Conservation (phyloP, 2,888 invertebrate genomes). For the Eupithecia subumbrata region DNA sequence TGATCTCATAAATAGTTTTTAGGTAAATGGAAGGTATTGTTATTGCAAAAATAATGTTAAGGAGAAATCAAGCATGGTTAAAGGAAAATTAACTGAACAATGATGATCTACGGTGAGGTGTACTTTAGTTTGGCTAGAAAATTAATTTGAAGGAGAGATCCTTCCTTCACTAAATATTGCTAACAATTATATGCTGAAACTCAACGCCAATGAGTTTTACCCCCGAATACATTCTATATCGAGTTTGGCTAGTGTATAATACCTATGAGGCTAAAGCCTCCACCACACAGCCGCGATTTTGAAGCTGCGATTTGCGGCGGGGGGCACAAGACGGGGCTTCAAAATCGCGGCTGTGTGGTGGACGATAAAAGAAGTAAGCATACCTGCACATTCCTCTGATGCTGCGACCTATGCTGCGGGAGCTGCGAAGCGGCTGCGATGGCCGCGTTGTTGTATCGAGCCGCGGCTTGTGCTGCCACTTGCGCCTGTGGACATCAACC, state of each 20-base stretch:
- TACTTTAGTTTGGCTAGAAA: neutral
- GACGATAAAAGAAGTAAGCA: neutral
- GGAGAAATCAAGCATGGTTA: neutral
- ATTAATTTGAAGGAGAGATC: neutral
- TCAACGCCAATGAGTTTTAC: too few relatives aligned
- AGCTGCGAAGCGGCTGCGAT: constrained; percentile 66
- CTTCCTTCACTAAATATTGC: too few relatives aligned
- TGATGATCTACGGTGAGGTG: neutral
- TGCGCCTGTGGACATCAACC: constrained; percentile 64
- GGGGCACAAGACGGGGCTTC: too few relatives aligned
- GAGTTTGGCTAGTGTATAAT: neutral
- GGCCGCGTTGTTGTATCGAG: constrained; percentile 75
- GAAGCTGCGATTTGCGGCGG: too few relatives aligned
- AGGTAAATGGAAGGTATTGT: neutral
- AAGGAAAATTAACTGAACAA: neutral
- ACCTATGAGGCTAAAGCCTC: neutral
- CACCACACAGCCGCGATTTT: too few relatives aligned
- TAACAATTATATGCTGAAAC: too few relatives aligned
- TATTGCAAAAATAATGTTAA: neutral
- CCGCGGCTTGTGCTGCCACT: constrained; percentile 76
- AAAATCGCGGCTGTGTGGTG: too few relatives aligned
- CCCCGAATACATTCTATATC: too few relatives aligned
- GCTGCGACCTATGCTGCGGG: constrained; percentile 74
- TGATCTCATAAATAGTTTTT: constrained; percentile 5
- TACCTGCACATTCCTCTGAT: constrained; percentile 75